Evolutionary conservation across 1,140 invertebrate species (phyloP), one percentile per base, ranked within the genome.

Genomic region (Lepidurus couesii): DNA sequence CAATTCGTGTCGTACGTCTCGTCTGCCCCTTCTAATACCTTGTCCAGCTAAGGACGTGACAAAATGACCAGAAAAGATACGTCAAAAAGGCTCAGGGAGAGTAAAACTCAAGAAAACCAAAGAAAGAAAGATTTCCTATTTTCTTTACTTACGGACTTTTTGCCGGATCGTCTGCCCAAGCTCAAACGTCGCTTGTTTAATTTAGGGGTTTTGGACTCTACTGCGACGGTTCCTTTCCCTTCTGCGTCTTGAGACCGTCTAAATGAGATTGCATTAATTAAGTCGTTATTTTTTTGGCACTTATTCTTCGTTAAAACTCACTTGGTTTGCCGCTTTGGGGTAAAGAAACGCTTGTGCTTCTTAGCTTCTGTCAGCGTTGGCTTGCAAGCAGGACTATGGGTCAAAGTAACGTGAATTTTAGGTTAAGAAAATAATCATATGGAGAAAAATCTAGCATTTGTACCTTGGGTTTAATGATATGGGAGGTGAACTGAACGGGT

Each of bases 381-480:
- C 21, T 65, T 65, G 21, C 53, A 65, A 0, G 53, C 53, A 9
- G 53, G 53, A 65, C 53, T 65, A 65, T 4, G 4, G 34, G 34
- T 4, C 34, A 34, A 34, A 34, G 34, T 34, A 34, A 34, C 34
- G 3, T 34, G 34, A 0, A 34, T 34, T 34, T 34, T 34, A 34
- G 3, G 34, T 34, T 34, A 16, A 21, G 6, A 21, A 21, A 65
- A 65, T 65, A 13, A 65, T 65, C 21, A 21, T 65, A 65, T 21
- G 8, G 53, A 13, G 21, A 13, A 21, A 65, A 65, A 7, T 1
- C 16, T 21, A 13, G 53, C 53, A 16, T 13, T 7, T 82, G 79
- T 83, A 84, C 83, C 83, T 84, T 80, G 83, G 81, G 79, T 84
- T 75, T 73, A 79, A 80, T 79, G 80, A 82, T 74, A 84, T 82